phyloP scores from a whole-genome alignment of 2,113 vertebrate genomes.

The Laticauda laticaudata region DNA sequence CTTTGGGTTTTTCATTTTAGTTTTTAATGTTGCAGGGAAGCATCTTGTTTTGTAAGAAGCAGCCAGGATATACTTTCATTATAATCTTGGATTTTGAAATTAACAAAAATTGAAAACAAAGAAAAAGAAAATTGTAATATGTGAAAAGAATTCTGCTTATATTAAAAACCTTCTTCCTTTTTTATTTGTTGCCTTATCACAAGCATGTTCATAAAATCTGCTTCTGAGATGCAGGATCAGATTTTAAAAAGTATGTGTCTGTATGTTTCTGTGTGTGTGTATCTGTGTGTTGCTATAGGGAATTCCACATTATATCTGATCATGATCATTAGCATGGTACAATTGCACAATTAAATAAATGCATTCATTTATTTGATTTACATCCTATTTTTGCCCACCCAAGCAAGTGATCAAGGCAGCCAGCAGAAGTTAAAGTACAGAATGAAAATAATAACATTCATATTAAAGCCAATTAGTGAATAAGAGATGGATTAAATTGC shows the following conservation, averaged over 20 bases:
- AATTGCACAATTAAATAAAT: neutral
- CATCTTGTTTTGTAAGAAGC: neutral
- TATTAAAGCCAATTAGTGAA: neutral
- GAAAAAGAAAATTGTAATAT: neutral
- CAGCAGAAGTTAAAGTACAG: neutral
- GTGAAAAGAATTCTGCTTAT: neutral
- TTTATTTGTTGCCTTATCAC: neutral
- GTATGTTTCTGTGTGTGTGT: neutral
- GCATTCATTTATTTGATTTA: neutral
- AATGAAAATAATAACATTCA: neutral
- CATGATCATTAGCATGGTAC: neutral
- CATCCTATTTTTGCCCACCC: neutral
- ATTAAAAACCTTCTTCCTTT: neutral
- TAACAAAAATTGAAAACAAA: neutral
- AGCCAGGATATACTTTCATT: neutral
- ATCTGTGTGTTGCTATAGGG: neutral
- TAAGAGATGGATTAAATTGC: neutral
- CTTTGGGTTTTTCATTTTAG: neutral
- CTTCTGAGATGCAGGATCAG: neutral
- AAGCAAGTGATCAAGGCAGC: neutral
- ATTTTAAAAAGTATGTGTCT: neutral
- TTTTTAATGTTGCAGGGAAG: neutral
- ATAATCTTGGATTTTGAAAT: neutral
- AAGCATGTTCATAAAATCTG: neutral
- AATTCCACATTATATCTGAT: neutral